Evolutionary conservation across 2,888 invertebrate species (phyloP), one percentile per base, ranked within the genome.

Genomic region (Lycia hirtaria): DNA sequence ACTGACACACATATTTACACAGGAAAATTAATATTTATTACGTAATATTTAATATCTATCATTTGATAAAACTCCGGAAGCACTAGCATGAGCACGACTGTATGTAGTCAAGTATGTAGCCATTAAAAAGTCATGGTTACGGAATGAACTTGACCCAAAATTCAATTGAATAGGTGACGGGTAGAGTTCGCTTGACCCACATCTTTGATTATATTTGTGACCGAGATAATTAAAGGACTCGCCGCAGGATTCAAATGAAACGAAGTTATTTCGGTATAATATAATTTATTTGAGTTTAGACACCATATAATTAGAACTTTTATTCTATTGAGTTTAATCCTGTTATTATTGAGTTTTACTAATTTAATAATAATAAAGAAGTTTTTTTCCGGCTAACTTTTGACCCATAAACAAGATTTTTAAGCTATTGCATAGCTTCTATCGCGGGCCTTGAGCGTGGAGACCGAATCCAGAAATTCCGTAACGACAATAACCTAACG

Each of bases 221-320:
- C 9, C 14, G 43, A 20, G 50, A 37, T 50, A 32, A 51, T 57
- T 41, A 59, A 55, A 53, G 61, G 51, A 48, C 43, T 32, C 32
- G 37, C 12, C 22, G 7, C 38, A 49, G 47, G 45, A 51, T 55
- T 44, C 49, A 44, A 67, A 62, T 64, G 38, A 67, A 64, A 67
- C 60, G 48, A 56, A 43, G 38, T 58, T 52, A 49, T 60, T 52
- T 53, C 20, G 40, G 51, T 50, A 53, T 53, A 51, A 61, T 62
- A 50, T 32, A 61, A 20, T 70, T 70, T 69, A 69, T 65, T 64
- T 68, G 44, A 65, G 49, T 61, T 61, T 61, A 61, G 38, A 62
- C 55, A 60, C 47, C 33, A 30, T 49, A 38, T 14, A 37, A 37
- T 28, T 3, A 33, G 49, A 24, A n/a, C 9, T 19, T 14, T 33